A percentile compares a stretch with the other conserved stretches of the same genome.
Conservation (phyloP, 2,888 invertebrate species). For the Noctua pronuba region DNA sequence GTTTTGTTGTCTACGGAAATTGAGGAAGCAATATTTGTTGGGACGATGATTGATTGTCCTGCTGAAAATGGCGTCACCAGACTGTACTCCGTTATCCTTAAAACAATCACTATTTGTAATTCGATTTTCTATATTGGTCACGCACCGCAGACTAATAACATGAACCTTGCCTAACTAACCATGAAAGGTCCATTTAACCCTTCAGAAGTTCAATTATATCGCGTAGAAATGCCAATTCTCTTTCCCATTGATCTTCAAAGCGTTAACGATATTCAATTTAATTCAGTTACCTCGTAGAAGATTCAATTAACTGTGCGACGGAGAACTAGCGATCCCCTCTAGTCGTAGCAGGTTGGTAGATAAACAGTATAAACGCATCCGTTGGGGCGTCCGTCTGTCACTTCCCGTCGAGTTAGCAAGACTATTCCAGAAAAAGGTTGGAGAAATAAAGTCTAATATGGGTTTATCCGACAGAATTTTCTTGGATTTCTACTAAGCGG, state of each 20-base stretch:
- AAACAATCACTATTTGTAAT: neutral
- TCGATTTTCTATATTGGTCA: neutral
- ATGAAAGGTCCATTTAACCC: slow-evolving; percentile 26
- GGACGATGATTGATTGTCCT: slow-evolving; percentile 1
- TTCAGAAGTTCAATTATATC: slow-evolving; percentile 31
- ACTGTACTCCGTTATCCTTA: neutral
- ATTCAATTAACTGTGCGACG: slow-evolving; percentile 58
- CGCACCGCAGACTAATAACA: slow-evolving; percentile 14
- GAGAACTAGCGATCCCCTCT: slow-evolving; percentile 39
- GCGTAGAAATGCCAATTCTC: slow-evolving; percentile 37
- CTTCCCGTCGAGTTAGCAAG: slow-evolving; percentile 53
- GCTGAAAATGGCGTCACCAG: neutral
- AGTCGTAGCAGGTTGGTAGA: slow-evolving; percentile 34
- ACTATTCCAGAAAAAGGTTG: slow-evolving; percentile 42
- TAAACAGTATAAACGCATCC: slow-evolving; percentile 59
- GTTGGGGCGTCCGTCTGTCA: slow-evolving; percentile 46
- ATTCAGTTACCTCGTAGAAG: slow-evolving; percentile 54
- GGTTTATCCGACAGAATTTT: slow-evolving; percentile 19
- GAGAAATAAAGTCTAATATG: slow-evolving; percentile 31
- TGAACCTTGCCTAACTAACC: slow-evolving; percentile 10
- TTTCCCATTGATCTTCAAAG: slow-evolving; percentile 46
- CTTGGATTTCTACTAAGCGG: neutral
- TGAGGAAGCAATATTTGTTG: slow-evolving; percentile 14
- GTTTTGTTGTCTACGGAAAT: slow-evolving; percentile 9
- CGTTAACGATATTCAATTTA: slow-evolving; percentile 56